Conservation (phyloP, 92 coral and sea anemone species). For the Scolanthus callimorphus region DNA sequence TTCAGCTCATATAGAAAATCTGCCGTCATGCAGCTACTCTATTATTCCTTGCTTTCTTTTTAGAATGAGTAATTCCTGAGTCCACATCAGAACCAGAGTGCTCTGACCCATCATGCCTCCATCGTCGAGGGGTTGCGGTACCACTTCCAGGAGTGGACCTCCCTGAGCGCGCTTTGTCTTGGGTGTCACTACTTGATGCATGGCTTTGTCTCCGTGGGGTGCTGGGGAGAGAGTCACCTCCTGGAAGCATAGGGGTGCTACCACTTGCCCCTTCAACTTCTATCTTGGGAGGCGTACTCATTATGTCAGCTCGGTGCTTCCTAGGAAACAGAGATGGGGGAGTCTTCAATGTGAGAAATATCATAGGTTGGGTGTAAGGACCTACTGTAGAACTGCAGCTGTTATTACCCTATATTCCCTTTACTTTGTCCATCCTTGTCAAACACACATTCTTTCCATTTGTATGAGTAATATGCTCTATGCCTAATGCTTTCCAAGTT, state of each 20-base stretch:
- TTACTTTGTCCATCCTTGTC: no score
- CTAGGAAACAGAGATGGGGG: no score
- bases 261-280: constrained; percentile 20
- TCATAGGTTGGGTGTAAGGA: no score
- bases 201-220: constrained; percentile 41
- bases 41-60: constrained; percentile 12
- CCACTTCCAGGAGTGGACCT: constrained; percentile 72
- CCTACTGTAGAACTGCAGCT: no score
- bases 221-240: constrained; percentile 12
- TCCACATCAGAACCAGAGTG: constrained; percentile 51
- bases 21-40: constrained; percentile 21
- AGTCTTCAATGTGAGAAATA: no score
- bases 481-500: no score
- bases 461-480: no score
- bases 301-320: constrained; percentile 17
- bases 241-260: constrained; percentile 25
- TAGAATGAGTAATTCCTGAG: constrained; percentile 24
- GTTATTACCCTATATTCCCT: no score
- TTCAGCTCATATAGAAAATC: constrained; percentile 63
- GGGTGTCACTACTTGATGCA: constrained; percentile 32
- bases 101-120: constrained; percentile 21
- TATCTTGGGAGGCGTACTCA: constrained; percentile 36
- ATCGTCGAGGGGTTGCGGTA: constrained; percentile 47
- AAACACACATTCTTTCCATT: no score
- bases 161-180: constrained; percentile 34